A percentile compares a stretch with the other conserved stretches of the same genome.
These are phyloP conservation scores for Pelodytes ibericus DNA, from an alignment of 2,797 vertebrate species.

Conservation along the genomic window DNA sequence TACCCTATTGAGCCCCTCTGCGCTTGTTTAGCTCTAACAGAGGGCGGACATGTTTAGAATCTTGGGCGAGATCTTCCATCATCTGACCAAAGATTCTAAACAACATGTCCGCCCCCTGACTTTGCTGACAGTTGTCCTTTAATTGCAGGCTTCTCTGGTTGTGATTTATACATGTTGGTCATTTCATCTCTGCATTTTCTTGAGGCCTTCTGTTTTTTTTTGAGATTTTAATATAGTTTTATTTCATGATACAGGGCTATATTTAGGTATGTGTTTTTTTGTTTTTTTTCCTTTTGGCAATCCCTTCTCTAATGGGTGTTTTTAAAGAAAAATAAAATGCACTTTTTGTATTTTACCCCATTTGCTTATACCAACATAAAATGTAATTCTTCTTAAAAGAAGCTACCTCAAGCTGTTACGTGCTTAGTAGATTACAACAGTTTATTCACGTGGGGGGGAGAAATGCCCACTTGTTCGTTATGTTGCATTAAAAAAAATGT, in stretches of 20 bases:
- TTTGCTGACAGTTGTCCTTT: neutral
- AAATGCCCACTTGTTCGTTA: slow-evolving; percentile 65
- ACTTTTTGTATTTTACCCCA: slow-evolving; percentile 65
- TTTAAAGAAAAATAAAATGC: slow-evolving; percentile 53
- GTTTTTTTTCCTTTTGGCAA: slow-evolving; percentile 62
- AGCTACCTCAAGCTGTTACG: slow-evolving; percentile 82
- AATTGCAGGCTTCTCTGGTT: neutral
- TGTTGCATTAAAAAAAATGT: slow-evolving; percentile 60
- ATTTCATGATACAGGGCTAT: slow-evolving; percentile 67
- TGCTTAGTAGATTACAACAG: slow-evolving; percentile 68
- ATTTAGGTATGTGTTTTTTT: slow-evolving; percentile 60
- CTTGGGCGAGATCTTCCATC: too few relatives aligned
- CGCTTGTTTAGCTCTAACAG: too few relatives aligned
- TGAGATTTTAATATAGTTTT: slow-evolving; percentile 63
- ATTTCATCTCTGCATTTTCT: slow-evolving; percentile 60
- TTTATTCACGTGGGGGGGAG: slow-evolving; percentile 69
- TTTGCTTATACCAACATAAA: slow-evolving; percentile 63
- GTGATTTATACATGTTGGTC: slow-evolving; percentile 53
- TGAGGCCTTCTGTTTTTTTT: slow-evolving; percentile 69
- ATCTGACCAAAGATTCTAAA: too few relatives aligned
- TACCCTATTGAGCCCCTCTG: too few relatives aligned
- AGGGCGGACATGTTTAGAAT: too few relatives aligned
- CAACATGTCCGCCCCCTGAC: too few relatives aligned
- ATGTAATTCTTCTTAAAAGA: slow-evolving; percentile 73
- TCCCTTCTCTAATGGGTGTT: slow-evolving; percentile 63